Conservation (phyloP, 2,797 vertebrate species). For the Esox lucius region DNA sequence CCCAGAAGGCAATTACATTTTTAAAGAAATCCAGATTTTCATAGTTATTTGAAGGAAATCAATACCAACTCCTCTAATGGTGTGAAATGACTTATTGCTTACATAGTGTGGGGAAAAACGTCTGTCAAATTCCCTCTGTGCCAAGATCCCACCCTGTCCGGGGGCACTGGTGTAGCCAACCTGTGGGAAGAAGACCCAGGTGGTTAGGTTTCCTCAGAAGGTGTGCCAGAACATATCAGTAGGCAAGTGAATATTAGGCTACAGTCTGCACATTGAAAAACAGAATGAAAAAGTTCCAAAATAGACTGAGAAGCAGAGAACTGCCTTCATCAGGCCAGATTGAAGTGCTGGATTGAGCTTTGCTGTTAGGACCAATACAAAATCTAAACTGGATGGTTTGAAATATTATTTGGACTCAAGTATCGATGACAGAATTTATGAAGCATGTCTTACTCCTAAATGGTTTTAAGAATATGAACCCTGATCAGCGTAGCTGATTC, state of each 20-base stretch:
- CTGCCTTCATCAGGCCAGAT: neutral
- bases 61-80: neutral
- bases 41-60: neutral
- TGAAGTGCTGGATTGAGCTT: neutral
- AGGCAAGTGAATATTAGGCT: neutral
- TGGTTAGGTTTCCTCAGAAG: neutral
- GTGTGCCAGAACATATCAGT: neutral
- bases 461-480: neutral
- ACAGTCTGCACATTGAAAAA: neutral
- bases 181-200: slow-evolving; percentile 58
- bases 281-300: neutral
- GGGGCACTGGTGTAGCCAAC: slow-evolving; percentile 93
- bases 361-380: neutral
- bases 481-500: neutral
- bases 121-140: slow-evolving; percentile 92
- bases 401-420: neutral
- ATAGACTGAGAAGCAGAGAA: neutral
- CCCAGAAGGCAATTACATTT: neutral
- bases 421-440: neutral
- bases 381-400: neutral
- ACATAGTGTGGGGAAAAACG: slow-evolving; percentile 97
- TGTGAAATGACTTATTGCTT: slow-evolving; percentile 52
- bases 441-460: neutral
- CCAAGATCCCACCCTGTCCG: slow-evolving; percentile 93
- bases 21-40: neutral